A percentile compares a stretch with the other conserved stretches of the same genome.
Conservation (phyloP, 1,140 invertebrate genomes). For the Sitophilus oryzae region DNA sequence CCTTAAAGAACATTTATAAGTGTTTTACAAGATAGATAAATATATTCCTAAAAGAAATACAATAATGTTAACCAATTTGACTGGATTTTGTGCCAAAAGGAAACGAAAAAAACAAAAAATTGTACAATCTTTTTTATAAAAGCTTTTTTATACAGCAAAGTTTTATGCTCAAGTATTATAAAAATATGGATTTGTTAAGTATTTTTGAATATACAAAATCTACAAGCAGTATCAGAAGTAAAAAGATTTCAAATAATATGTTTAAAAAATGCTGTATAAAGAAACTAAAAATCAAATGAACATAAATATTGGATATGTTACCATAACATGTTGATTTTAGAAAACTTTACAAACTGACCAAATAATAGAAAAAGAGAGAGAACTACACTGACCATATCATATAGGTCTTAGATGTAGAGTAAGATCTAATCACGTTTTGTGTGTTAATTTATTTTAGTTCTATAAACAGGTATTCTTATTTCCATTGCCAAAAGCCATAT, state of each 20-base stretch:
- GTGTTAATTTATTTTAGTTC: background rate
- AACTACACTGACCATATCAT: constrained; percentile 10
- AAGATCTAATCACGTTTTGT: background rate
- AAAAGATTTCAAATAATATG: no score
- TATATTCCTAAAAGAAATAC: constrained; percentile 2
- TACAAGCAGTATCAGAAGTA: no score
- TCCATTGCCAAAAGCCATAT: no score
- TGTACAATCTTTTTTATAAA: constrained; percentile 7
- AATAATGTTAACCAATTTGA: constrained; percentile 11
- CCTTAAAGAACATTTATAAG: background rate
- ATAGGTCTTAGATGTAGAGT: constrained; percentile 3
- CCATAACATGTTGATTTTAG: constrained; percentile 15
- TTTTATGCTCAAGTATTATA: constrained; percentile 2
- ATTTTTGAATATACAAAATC: no score
- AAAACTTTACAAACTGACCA: constrained; percentile 21
- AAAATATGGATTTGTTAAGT: no score
- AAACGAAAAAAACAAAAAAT: background rate
- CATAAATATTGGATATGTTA: constrained; percentile 3
- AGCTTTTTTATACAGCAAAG: background rate
- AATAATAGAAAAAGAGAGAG: no score
- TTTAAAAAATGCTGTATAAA: no score
- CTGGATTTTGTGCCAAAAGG: constrained; percentile 14
- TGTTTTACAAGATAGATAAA: no score
- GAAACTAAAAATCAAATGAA: no score
- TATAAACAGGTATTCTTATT: no score